phyloP scores from a whole-genome alignment of 2,113 vertebrate genomes.

The Dolichotis patagonum region DNA sequence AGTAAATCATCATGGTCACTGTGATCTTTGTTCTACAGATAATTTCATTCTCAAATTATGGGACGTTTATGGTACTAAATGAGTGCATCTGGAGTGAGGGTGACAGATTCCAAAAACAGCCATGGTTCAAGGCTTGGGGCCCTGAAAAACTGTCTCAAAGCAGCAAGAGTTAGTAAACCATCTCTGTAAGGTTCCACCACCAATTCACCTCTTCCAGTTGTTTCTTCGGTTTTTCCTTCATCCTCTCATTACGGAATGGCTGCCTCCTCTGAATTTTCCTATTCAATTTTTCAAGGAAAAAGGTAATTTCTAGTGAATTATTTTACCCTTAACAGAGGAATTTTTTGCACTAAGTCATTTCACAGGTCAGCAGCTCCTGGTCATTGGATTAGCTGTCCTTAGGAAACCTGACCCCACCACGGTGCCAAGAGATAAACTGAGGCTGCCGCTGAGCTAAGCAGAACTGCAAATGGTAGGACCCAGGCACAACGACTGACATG shows the following conservation, averaged over 20 bases:
- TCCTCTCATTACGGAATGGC: neutral
- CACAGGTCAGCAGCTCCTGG: neutral
- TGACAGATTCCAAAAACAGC: neutral
- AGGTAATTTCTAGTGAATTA: neutral
- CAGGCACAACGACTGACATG: rapidly evolving
- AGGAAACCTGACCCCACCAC: neutral
- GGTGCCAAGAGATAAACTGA: neutral
- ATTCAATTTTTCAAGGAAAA: neutral
- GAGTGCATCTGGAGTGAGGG: neutral
- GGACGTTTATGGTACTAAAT: neutral
- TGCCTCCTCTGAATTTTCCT: constrained; percentile 9
- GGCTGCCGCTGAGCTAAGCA: neutral
- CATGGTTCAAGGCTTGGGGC: neutral
- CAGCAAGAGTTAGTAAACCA: neutral
- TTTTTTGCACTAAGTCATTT: neutral
- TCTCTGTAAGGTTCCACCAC: neutral
- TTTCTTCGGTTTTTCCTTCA: neutral
- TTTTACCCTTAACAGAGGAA: neutral
- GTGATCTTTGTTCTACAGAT: neutral
- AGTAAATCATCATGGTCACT: neutral
- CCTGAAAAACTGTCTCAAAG: neutral
- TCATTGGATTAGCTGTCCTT: neutral
- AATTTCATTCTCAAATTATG: constrained; percentile 15
- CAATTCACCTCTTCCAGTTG: neutral
- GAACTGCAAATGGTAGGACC: neutral